Evolutionary conservation across 1,140 invertebrate species (phyloP), one percentile per base, ranked within the genome.

Genomic region (Phymastichus coffea): DNA sequence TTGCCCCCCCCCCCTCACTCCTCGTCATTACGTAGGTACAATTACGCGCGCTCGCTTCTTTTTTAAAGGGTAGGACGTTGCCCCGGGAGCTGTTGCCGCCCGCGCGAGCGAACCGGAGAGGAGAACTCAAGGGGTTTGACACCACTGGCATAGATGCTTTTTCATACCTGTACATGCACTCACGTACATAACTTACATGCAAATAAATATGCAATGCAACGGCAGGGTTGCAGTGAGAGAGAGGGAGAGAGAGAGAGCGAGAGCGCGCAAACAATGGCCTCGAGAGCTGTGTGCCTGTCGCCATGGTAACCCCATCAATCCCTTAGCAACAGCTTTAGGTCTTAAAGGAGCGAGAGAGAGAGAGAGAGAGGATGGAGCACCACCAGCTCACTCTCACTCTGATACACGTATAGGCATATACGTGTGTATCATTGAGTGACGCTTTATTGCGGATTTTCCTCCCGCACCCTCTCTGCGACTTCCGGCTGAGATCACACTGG

Each of bases 111-210:
- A n/a, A n/a, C n/a, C n/a, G n/a, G n/a, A n/a, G n/a, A n/a, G n/a
- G n/a, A n/a, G n/a, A n/a, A n/a, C n/a, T n/a, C 61, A 75, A 72
- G 70, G 73, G 71, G 73, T 69, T 76, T 78, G 70, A 68, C 72
- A 78, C 78, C 76, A 80, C 75, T 80, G 77, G 76, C 78, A 80
- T 72, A 79, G 71, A 80, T 80, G 75, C 75, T n/a, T n/a, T n/a
- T n/a, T n/a, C n/a, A n/a, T n/a, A 74, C 19, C 26, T 55, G 64
- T 61, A 64, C 52, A 67, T 66, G 37, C 38, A 65, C 61, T 63
- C 70, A 72, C 65, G 67, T 64, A 71, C 63, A 64, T 70, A n/a
- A n/a, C n/a, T n/a, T 69, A 67, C 73, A 72, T 66, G 74, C 68
- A 76, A 78, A 80, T 78, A 79, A 79, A 79, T 79, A 79, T 80